Evolutionary conservation across 2,888 invertebrate genomes (phyloP), one percentile per base, ranked within the genome.

Genomic region (Drosophila subquinaria): DNA sequence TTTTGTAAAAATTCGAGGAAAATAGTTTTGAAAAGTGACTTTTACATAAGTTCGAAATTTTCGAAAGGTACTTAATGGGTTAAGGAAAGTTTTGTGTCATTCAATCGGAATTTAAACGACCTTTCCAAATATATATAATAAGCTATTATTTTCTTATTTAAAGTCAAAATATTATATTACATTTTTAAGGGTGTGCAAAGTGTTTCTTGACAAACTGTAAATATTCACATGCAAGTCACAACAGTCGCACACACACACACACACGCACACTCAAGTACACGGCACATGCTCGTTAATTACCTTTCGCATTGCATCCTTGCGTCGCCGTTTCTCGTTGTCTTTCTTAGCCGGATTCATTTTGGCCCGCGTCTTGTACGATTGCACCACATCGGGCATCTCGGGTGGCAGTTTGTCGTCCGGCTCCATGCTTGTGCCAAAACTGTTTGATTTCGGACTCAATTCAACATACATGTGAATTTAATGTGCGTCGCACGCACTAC

Each of bases 221-320:
- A 38, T 43, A 38, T 56, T 73, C 43, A 45, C 42, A 45, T 69
- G 50, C 69, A 64, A 53, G 50, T 59, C 57, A 60, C 55, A 65
- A 55, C 43, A 17, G 51, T 47, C 33, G 13, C 38, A 52, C 59
- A 38, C 64, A 20, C 30, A 56, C 48, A 53, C 33, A 73, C 64
- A 20, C 30, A 56, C 48, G 50, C 33, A 73, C 53, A 68, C 35
- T 33, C 45, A 48, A 43, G 50, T 63, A 70, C 17, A 17, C 43
- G 56, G 38, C 38, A 61, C 61, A 73, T 20, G 52, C 51, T 52
- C 48, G 23, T 62, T 80, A 85, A 86, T 90, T 90, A 92, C 92
- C 88, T 90, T 90, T 73, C 92, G 89, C 69, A 91, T 88, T 50
- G 91, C 89, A 88, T 92, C 92, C 82, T 92, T 92, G 52, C 92